Base-by-base conservation (phyloP, 1,140 invertebrate species). In the Aphaenogaster floridana region DNA sequence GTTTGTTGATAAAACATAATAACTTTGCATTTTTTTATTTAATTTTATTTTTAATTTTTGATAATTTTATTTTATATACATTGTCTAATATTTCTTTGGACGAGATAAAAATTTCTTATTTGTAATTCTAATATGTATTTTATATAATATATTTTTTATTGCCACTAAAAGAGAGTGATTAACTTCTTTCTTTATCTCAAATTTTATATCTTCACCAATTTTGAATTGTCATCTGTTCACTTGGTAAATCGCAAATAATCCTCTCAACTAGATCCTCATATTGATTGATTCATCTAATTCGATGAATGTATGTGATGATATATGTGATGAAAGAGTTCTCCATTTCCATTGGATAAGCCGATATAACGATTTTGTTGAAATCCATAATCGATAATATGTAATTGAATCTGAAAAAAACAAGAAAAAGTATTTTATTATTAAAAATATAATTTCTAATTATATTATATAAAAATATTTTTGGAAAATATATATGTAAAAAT, bases 351-450 rank as follows among this genome's bases (percentile, higher is more conserved):
- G 3, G 39, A 57, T 21, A 36, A 81, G 7, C 9, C 2, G 48
- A 28, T 68, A 28, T 68, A 64, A 48, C 5, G 8, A 66, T 68
- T 69, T n/a, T 69, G 15, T 69, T 57, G 45, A 52, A 54, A 61
- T 61, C 68, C 68, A 39, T 66, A 13, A 80, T 36, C 36, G 3
- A 4, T 71, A 2, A 50, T 13, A 5, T 9, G 2, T 68, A 28
- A 59, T 72, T n/a, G 54, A 36, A 84, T 48, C 80, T 84, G 69
- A 84, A 69, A 69, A 48, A 21, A 84, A 84, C 9, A 54, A 63
- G 21, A 84, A 50, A 50, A 39, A 59, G 50, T 39, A 74, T 84
- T 59, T 59, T 61, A 9, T 76, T 61, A 74, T 28, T 42, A 50
- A 6, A 79, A n/a, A 48, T 59, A 17, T 17, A 45, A 45, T 28